A percentile compares a stretch with the other conserved stretches of the same genome.
Evolutionary conservation across 2,888 invertebrate genomes (phyloP).

Genomic region (Malthinus seriepunctatus): DNA sequence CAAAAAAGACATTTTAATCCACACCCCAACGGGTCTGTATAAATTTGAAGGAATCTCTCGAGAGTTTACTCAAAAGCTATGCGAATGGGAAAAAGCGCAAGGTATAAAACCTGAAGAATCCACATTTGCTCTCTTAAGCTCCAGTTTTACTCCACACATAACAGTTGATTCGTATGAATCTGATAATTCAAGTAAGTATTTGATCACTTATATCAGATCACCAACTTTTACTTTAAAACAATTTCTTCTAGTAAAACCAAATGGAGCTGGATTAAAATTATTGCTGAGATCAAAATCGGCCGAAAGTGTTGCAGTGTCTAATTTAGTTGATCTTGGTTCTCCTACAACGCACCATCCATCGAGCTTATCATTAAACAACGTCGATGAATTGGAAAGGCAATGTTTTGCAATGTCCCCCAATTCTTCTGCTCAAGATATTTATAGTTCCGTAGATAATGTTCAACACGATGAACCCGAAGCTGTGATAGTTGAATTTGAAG

Average conservation of each 20-base stretch:
- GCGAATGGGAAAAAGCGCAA: constrained; percentile 90
- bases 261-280: constrained; percentile 44
- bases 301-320: constrained; percentile 67
- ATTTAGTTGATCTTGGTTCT: constrained; percentile 51
- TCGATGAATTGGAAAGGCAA: constrained; percentile 65
- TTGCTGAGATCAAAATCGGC: constrained; percentile 77
- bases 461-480: constrained; percentile 66
- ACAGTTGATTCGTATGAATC: constrained; percentile 20
- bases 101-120: constrained; percentile 86
- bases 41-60: constrained; percentile 85
- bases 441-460: constrained; percentile 40
- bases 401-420: constrained; percentile 40
- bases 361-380: constrained; percentile 74
- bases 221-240: background rate
- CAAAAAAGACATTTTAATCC: constrained; percentile 76
- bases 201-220: constrained; percentile 4
- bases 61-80: constrained; percentile 86
- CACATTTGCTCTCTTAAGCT: constrained; percentile 76
- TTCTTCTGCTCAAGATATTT: constrained; percentile 44
- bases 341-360: constrained; percentile 69
- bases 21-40: constrained; percentile 81
- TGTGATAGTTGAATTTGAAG: constrained; percentile 79
- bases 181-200: background rate
- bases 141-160: constrained; percentile 55
- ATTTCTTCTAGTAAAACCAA: constrained; percentile 11